Conservation (phyloP, 2,113 vertebrate species). For the Stictonetta naevosa region DNA sequence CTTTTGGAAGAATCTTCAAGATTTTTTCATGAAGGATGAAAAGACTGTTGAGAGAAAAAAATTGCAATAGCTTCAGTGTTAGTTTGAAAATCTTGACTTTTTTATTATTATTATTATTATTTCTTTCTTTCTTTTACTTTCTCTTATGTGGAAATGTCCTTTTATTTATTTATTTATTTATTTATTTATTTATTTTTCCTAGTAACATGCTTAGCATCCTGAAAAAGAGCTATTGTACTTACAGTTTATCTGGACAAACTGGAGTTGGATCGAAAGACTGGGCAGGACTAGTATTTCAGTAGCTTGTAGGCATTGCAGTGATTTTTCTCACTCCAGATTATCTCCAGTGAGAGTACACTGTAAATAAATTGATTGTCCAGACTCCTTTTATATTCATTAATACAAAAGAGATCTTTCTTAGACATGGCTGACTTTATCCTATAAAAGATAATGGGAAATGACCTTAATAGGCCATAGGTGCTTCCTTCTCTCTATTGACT, state of each 20-base stretch:
- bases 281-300: not conserved
- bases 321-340: not conserved
- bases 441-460: not conserved
- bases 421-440: not conserved
- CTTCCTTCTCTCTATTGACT: not conserved
- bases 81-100: not conserved
- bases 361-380: not conserved
- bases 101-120: no score
- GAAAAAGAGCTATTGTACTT: not conserved
- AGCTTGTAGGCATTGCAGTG: not conserved
- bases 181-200: not conserved
- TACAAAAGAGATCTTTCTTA: not conserved
- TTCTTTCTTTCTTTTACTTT: not conserved
- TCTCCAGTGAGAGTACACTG: not conserved
- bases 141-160: not conserved
- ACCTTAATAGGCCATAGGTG: not conserved
- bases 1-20: not conserved
- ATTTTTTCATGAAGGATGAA: not conserved
- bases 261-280: not conserved
- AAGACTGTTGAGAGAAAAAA: not conserved
- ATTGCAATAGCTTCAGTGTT: not conserved
- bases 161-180: not conserved
- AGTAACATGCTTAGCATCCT: not conserved
- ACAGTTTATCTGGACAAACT: not conserved
- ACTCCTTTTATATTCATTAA: not conserved